phyloP scores from a whole-genome alignment of 2,113 vertebrate species.

The Terrapene triunguis region DNA sequence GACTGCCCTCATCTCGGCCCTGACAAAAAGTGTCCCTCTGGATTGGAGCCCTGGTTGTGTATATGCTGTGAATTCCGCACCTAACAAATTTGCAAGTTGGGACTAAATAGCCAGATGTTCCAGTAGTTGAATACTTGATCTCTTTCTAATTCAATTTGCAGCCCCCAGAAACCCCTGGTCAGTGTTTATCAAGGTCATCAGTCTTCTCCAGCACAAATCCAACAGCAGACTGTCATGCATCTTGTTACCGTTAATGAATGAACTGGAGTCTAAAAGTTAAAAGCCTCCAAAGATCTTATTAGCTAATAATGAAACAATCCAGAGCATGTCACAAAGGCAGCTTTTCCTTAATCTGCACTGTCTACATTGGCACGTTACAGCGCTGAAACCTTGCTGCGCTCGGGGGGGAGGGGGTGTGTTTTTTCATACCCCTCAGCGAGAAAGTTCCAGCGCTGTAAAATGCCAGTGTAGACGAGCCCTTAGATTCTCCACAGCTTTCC shows the following conservation, averaged over 20 bases:
- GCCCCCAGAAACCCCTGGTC: neutral
- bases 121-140: neutral
- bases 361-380: no score
- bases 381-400: no score
- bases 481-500: neutral
- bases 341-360: rapidly evolving
- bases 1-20: no score
- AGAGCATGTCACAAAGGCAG: neutral
- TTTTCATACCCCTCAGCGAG: no score
- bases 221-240: conserved; percentile 2
- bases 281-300: neutral
- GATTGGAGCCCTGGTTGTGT: neutral
- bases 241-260: neutral
- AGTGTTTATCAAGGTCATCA: neutral
- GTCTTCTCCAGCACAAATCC: neutral
- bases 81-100: neutral
- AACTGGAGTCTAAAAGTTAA: neutral
- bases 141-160: neutral
- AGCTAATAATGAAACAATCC: neutral
- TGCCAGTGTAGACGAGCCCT: no score
- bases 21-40: neutral
- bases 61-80: rapidly evolving
- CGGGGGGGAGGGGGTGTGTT: no score
- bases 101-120: neutral
- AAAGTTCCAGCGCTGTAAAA: no score